Percentiles rank a stretch among this genome's conserved stretches.
Conservation (phyloP, 1,140 invertebrate genomes). For the Melitaea cinxia region DNA sequence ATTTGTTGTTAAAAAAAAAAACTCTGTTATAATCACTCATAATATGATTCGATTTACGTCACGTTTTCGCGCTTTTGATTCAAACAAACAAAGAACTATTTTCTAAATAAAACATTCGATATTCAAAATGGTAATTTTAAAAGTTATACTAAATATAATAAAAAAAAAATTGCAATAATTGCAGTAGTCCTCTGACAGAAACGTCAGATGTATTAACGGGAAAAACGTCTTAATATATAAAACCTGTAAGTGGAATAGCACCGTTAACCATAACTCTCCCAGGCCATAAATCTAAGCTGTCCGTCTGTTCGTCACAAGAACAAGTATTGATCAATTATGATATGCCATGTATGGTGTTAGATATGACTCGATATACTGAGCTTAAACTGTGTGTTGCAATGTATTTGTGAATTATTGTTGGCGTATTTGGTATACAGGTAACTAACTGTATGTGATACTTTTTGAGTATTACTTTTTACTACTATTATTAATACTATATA, state of each 20-base stretch:
- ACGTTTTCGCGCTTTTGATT: too few species aligned
- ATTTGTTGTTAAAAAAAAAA: too few species aligned
- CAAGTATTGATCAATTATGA: conserved; percentile 68
- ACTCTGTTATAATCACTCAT: too few species aligned
- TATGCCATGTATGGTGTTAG: conserved; percentile 52
- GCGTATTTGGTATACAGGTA: background rate
- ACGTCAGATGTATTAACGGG: conserved; percentile 15
- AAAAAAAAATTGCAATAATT: too few species aligned
- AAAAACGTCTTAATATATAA: conserved; percentile 43
- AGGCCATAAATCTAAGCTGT: conserved; percentile 60
- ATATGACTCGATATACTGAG: conserved; percentile 45
- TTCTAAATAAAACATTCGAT: too few species aligned
- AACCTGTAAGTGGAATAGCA: conserved; percentile 46
- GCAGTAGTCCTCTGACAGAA: too few species aligned
- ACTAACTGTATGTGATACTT: background rate
- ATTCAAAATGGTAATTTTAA: too few species aligned
- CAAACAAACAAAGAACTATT: too few species aligned
- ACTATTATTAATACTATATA: too few species aligned
- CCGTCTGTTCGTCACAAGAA: conserved; percentile 62
- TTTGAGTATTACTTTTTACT: too few species aligned
- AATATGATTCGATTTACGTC: too few species aligned
- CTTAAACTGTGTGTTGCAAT: conserved; percentile 20
- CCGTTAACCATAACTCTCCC: conserved; percentile 63
- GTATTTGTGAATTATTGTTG: conserved; percentile 15
- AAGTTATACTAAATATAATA: too few species aligned